A percentile compares a stretch with the other conserved stretches of the same genome.
Conservation (phyloP, 1,140 invertebrate genomes). For the Penaeus vannamei region DNA sequence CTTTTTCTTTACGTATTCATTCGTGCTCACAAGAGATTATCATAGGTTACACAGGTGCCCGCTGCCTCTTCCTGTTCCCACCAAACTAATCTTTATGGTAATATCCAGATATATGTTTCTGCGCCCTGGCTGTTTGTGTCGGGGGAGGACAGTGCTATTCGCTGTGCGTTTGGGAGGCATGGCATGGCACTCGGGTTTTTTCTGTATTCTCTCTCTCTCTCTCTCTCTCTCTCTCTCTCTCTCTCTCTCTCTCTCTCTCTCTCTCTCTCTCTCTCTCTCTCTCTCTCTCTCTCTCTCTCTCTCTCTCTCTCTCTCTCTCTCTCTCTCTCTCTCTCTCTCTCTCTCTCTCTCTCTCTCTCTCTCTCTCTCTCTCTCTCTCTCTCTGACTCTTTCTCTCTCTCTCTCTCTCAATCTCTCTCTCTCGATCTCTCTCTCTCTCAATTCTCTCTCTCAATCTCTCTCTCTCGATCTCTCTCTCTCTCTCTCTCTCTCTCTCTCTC, state of each 20-base stretch:
- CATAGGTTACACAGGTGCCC: too few relatives aligned
- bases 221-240: neutral
- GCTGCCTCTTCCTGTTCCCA: too few relatives aligned
- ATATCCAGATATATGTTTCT: too few relatives aligned
- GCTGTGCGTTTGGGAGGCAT: too few relatives aligned
- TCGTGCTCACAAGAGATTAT: too few relatives aligned
- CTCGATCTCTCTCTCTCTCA: neutral
- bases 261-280: neutral
- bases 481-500: neutral
- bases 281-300: neutral
- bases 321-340: neutral
- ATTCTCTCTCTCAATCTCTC: neutral
- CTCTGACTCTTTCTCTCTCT: neutral
- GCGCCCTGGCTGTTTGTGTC: too few relatives aligned
- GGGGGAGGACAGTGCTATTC: too few relatives aligned
- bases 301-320: too few relatives aligned
- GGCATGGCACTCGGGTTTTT: too few relatives aligned
- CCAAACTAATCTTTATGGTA: too few relatives aligned
- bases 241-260: neutral
- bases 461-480: neutral
- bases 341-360: neutral
- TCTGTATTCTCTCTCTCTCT: neutral
- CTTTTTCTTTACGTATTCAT: too few relatives aligned
- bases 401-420: neutral
- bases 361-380: neutral